Conservation (phyloP, 2,113 vertebrate genomes). For the Crotalus viridis region DNA sequence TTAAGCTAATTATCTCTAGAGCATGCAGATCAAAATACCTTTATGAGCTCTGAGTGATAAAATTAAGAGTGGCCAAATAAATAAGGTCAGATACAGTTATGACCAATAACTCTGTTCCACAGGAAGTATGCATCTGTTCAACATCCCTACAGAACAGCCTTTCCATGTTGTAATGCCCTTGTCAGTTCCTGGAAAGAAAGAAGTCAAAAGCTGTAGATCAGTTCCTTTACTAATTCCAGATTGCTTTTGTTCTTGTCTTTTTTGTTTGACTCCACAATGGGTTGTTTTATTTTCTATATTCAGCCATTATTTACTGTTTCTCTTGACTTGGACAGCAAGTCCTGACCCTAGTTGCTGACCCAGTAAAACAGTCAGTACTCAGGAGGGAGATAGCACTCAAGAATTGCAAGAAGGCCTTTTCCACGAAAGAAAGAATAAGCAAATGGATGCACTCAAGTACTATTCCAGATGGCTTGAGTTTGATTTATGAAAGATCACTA, state of each 20-base stretch:
- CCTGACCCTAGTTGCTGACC: conserved; percentile 22
- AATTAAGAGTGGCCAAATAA: conserved; percentile 27
- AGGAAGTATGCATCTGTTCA: not conserved
- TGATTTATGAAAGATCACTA: not conserved
- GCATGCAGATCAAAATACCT: not conserved
- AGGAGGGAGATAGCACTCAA: not conserved
- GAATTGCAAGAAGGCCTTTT: not conserved
- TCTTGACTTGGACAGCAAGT: conserved; percentile 3
- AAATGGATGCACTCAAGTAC: conserved; percentile 13
- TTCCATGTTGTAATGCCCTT: not conserved
- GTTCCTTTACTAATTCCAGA: not conserved
- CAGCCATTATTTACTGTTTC: conserved; percentile 36
- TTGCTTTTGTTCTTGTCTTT: conserved; percentile 9
- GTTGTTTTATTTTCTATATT: conserved; percentile 1
- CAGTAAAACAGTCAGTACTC: not conserved
- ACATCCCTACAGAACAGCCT: not conserved
- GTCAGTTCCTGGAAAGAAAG: conserved; percentile 5
- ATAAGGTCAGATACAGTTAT: conserved; percentile 22
- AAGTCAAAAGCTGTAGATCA: conserved; percentile 26
- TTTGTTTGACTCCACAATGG: conserved; percentile 5
- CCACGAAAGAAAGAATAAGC: not conserved
- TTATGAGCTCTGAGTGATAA: not conserved
- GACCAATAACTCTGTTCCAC: conserved; percentile 16
- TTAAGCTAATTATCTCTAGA: not conserved
- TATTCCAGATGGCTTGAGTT: conserved; percentile 1